phyloP scores from a whole-genome alignment of 2,888 invertebrate genomes.

The Exephanes ischioxanthus region DNA sequence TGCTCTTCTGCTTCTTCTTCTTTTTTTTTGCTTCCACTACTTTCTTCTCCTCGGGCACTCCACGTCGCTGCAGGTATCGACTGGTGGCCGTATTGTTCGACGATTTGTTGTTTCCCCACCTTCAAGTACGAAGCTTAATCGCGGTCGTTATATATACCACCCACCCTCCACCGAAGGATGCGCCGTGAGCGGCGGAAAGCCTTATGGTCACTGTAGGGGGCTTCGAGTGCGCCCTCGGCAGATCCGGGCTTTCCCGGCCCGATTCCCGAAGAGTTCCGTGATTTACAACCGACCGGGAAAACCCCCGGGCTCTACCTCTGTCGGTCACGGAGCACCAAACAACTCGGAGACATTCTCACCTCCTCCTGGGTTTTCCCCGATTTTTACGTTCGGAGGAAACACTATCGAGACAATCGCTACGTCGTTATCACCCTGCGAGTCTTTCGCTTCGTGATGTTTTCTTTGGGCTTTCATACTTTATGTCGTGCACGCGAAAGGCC shows the following conservation, averaged over 20 bases:
- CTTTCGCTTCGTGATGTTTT: too few species aligned
- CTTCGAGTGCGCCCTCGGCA: constrained; percentile 40
- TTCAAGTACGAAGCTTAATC: constrained; percentile 53
- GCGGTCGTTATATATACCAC: constrained; percentile 54
- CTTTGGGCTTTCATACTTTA: too few species aligned
- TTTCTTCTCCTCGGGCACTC: not conserved
- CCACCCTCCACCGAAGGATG: constrained; percentile 10
- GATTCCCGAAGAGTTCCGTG: constrained; percentile 46
- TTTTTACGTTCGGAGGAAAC: constrained; percentile 9
- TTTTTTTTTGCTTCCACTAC: not conserved
- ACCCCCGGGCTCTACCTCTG: constrained; percentile 20
- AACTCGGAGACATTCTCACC: not conserved
- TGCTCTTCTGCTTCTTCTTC: not conserved
- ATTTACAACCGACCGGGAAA: constrained; percentile 62
- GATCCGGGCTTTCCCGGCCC: constrained; percentile 45
- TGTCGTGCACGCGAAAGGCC: not conserved
- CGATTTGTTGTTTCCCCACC: constrained; percentile 69
- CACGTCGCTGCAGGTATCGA: constrained; percentile 72
- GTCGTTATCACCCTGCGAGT: not conserved
- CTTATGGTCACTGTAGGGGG: constrained; percentile 25
- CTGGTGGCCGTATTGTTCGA: constrained; percentile 76
- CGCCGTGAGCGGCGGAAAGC: constrained; percentile 18
- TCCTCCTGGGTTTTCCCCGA: constrained; percentile 30
- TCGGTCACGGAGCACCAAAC: not conserved
- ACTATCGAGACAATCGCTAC: not conserved